These are phyloP conservation scores for Athalia circularis DNA, from an alignment of 2,888 invertebrate genomes.

Conservation along the genomic window DNA sequence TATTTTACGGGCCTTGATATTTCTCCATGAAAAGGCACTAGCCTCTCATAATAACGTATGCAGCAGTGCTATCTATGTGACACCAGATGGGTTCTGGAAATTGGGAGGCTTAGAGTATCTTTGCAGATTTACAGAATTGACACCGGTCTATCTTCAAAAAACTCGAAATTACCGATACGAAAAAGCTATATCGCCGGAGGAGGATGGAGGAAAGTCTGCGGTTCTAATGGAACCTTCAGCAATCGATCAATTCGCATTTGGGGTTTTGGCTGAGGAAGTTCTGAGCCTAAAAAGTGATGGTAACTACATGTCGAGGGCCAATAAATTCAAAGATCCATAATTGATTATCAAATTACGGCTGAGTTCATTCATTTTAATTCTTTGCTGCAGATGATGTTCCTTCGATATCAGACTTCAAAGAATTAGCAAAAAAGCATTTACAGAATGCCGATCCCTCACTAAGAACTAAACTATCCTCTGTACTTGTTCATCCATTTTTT, in stretches of 20 bases:
- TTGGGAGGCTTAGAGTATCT: slow-evolving; percentile 90
- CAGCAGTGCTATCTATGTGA: slow-evolving; percentile 86
- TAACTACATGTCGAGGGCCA: slow-evolving; percentile 60
- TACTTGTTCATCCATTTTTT: slow-evolving; percentile 85
- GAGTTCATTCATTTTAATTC: background rate
- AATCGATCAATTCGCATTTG: slow-evolving; percentile 88
- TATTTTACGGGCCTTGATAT: slow-evolving; percentile 86
- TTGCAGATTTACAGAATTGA: slow-evolving; percentile 82
- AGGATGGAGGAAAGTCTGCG: slow-evolving; percentile 76
- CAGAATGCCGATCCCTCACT: slow-evolving; percentile 80
- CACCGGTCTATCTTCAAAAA: slow-evolving; percentile 80
- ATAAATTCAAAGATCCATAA: background rate
- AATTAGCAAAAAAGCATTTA: slow-evolving; percentile 82
- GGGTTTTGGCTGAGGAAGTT: slow-evolving; percentile 84
- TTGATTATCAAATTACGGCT: background rate
- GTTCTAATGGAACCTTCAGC: slow-evolving; percentile 74
- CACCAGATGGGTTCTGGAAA: slow-evolving; percentile 91
- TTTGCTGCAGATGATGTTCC: slow-evolving; percentile 80
- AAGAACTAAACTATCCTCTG: slow-evolving; percentile 81
- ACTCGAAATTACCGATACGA: slow-evolving; percentile 83
- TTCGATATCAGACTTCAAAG: slow-evolving; percentile 81
- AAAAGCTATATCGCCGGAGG: slow-evolving; percentile 83
- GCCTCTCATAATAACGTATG: slow-evolving; percentile 91
- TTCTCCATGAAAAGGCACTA: slow-evolving; percentile 88
- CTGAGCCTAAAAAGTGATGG: slow-evolving; percentile 79